A percentile compares a stretch with the other conserved stretches of the same genome.
Conservation (phyloP, 2,888 invertebrate species). For the Latrodectus elegans region DNA sequence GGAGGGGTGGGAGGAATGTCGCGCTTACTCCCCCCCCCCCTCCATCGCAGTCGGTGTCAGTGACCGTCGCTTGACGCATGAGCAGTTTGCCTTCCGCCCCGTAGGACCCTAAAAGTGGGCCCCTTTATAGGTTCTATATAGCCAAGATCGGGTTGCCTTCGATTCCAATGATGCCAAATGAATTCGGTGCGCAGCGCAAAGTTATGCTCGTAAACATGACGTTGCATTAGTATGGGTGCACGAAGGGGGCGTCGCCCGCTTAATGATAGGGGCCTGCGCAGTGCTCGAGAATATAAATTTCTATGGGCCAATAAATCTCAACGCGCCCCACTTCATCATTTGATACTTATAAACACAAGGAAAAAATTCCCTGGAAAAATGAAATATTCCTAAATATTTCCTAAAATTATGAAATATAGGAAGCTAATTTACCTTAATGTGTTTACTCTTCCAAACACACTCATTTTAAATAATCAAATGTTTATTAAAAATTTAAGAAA, state of each 20-base stretch:
- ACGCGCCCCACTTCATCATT: too few species aligned
- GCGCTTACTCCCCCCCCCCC: conserved; percentile 13
- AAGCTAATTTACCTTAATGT: too few species aligned
- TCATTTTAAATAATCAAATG: too few species aligned
- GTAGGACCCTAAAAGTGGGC: conserved; percentile 27
- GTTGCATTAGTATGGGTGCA: conserved; percentile 58
- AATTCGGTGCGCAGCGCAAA: conserved; percentile 8
- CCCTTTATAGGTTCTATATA: conserved; percentile 50
- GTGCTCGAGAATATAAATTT: neutral
- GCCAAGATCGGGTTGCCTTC: conserved; percentile 43
- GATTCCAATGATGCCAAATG: conserved; percentile 14
- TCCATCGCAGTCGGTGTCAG: conserved; percentile 51
- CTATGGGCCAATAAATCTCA: neutral
- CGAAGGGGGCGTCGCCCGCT: conserved; percentile 47
- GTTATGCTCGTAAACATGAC: conserved; percentile 54
- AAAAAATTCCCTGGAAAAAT: too few species aligned
- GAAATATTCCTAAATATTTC: too few species aligned
- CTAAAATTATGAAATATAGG: too few species aligned
- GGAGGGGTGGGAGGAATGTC: conserved; percentile 47
- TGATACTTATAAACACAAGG: too few species aligned
- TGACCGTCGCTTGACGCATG: conserved; percentile 67
- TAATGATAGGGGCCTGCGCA: conserved; percentile 42
- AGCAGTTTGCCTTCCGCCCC: conserved; percentile 49
- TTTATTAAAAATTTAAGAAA: too few species aligned
- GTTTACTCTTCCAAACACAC: too few species aligned